These are phyloP conservation scores for Eristalis tenax DNA, from an alignment of 2,888 invertebrate genomes.

Conservation along the genomic window DNA sequence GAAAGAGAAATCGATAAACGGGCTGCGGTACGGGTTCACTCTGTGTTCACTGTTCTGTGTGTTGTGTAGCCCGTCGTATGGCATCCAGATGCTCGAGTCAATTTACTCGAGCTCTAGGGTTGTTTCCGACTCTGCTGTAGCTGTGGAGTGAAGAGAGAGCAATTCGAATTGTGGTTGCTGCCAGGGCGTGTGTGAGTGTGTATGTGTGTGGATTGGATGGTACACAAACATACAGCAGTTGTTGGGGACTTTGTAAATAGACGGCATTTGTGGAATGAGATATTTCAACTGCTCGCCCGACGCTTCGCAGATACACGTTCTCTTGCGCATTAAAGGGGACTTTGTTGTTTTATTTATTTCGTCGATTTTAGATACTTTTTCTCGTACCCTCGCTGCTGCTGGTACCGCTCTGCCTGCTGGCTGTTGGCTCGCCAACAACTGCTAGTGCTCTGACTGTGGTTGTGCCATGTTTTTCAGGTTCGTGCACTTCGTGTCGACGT, in stretches of 20 bases:
- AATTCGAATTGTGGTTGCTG: neutral
- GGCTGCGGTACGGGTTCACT: conserved; percentile 21
- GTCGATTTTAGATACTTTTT: conserved; percentile 21
- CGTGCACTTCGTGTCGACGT: conserved; percentile 27
- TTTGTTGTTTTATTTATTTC: conserved; percentile 31
- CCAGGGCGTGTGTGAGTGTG: conserved; percentile 34
- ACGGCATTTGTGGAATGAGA: conserved; percentile 38
- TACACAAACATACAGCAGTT: neutral
- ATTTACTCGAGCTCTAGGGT: conserved; percentile 45
- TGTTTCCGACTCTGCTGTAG: conserved; percentile 20
- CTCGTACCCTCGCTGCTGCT: neutral
- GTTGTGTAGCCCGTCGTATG: conserved; percentile 5
- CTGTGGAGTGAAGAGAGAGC: neutral
- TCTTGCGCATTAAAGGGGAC: conserved; percentile 46
- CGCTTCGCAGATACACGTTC: conserved; percentile 25
- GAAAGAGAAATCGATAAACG: conserved; percentile 56
- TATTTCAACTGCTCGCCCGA: conserved; percentile 29
- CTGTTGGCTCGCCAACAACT: conserved; percentile 9
- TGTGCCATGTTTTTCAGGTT: conserved; percentile 43
- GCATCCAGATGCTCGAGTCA: conserved; percentile 11
- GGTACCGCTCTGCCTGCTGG: conserved; percentile 8
- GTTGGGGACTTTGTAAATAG: conserved; percentile 47
- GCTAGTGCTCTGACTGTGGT: neutral
- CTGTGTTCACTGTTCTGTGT: neutral
- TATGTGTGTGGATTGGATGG: neutral